phyloP scores from a whole-genome alignment of 2,113 vertebrate species.

The Plecotus auritus region DNA sequence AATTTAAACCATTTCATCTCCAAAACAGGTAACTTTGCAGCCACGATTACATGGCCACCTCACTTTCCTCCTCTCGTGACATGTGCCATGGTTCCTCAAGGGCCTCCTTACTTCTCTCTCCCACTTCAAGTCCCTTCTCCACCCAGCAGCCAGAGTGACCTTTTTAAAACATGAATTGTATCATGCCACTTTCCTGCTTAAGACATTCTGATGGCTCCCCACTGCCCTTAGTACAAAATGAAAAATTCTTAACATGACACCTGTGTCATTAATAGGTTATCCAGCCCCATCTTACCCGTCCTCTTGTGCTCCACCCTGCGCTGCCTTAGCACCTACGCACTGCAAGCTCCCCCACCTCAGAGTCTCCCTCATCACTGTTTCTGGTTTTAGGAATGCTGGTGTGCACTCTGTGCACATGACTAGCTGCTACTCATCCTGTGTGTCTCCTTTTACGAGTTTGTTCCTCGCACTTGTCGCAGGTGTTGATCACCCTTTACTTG shows the following conservation, averaged over 20 bases:
- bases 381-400: not conserved
- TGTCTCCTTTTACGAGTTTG: not conserved
- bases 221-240: not conserved
- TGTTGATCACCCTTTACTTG: not conserved
- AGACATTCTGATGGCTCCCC: not conserved
- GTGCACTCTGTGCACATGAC: not conserved
- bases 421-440: not conserved
- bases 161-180: conserved; percentile 40
- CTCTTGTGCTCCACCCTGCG: accelerated
- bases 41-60: not conserved
- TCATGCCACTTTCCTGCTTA: not conserved
- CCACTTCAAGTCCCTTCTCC: not conserved
- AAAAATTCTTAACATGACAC: not conserved
- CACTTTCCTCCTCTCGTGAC: not conserved
- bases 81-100: not conserved
- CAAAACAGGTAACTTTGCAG: not conserved
- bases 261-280: not conserved
- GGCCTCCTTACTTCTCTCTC: not conserved
- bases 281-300: not conserved
- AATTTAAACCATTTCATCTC: not conserved
- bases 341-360: not conserved
- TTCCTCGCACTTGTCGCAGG: not conserved
- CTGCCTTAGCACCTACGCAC: not conserved
- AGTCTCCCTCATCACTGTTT: not conserved
- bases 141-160: conserved; percentile 14